Evolutionary conservation across 2,888 invertebrate species (phyloP).

Genomic region (Thelaira solivaga): DNA sequence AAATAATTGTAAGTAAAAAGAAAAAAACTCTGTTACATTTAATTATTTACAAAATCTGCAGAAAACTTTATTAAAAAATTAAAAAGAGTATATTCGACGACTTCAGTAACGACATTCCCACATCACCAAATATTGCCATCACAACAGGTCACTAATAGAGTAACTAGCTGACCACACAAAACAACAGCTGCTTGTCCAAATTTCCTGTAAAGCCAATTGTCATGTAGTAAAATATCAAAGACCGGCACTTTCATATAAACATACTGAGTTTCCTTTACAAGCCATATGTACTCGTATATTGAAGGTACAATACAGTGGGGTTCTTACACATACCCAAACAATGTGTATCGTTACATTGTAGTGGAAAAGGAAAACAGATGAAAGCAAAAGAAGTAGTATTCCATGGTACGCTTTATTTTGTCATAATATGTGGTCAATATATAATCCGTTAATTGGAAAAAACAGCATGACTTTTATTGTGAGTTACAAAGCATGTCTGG

Average conservation of each 20-base stretch:
- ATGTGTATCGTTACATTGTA: too few relatives aligned
- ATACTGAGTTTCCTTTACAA: background rate
- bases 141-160: conserved; percentile 5
- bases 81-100: too few relatives aligned
- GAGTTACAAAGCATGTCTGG: too few relatives aligned
- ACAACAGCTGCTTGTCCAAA: conserved; percentile 29
- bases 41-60: too few relatives aligned
- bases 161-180: conserved; percentile 12
- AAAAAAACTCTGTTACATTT: too few relatives aligned
- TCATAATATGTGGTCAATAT: background rate
- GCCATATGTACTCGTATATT: background rate
- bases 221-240: conserved; percentile 19
- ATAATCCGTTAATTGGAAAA: too few relatives aligned
- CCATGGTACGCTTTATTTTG: conserved; percentile 1
- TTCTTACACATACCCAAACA: too few relatives aligned
- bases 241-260: background rate
- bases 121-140: conserved; percentile 8
- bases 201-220: conserved; percentile 36
- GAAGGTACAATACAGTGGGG: too few relatives aligned
- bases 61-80: too few relatives aligned
- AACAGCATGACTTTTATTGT: too few relatives aligned
- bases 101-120: conserved; percentile 1
- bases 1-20: too few relatives aligned
- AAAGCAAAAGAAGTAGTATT: background rate
- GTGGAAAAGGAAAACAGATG: background rate